These are phyloP conservation scores for Rhadinocentrus ornatus DNA, from an alignment of 2,797 vertebrate species.

Conservation along the genomic window DNA sequence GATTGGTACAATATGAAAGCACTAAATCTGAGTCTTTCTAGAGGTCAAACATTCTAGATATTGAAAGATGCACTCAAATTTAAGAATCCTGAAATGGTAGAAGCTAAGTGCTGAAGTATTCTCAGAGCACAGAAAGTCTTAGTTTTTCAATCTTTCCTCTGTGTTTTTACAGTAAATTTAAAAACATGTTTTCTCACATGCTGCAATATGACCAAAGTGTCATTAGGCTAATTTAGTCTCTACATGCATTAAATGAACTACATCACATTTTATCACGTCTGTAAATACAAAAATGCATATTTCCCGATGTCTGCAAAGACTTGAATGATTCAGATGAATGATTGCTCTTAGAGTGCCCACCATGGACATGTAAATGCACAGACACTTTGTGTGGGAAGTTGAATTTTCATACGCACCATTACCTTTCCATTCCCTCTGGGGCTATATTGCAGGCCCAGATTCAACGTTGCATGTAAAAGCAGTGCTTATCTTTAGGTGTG, in stretches of 20 bases:
- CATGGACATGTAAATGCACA: constrained; percentile 36
- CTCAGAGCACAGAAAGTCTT: constrained; percentile 28
- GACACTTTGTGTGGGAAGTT: constrained; percentile 56
- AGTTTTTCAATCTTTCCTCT: constrained; percentile 14
- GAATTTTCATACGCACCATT: constrained; percentile 62
- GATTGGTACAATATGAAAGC: background rate
- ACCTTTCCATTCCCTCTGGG: constrained; percentile 56
- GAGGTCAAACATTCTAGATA: background rate
- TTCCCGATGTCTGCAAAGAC: constrained; percentile 14
- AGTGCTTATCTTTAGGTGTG: constrained; percentile 21
- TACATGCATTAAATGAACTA: constrained; percentile 4
- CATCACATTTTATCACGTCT: constrained; percentile 16
- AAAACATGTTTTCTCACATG: background rate
- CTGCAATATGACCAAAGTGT: constrained; percentile 12
- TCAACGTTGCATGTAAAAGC: constrained; percentile 53
- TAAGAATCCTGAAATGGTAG: background rate
- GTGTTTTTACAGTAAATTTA: constrained; percentile 14
- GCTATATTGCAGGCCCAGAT: constrained; percentile 61
- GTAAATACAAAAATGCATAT: constrained; percentile 6
- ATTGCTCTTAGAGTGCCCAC: constrained; percentile 25
- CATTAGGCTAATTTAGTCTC: background rate
- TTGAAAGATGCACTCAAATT: background rate
- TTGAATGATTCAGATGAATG: constrained; percentile 37
- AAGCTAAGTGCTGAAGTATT: constrained; percentile 16
- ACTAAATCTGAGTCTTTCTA: background rate